Base-by-base conservation (phyloP, 1,140 invertebrate genomes). In the Zaprionus camerounensis region DNA sequence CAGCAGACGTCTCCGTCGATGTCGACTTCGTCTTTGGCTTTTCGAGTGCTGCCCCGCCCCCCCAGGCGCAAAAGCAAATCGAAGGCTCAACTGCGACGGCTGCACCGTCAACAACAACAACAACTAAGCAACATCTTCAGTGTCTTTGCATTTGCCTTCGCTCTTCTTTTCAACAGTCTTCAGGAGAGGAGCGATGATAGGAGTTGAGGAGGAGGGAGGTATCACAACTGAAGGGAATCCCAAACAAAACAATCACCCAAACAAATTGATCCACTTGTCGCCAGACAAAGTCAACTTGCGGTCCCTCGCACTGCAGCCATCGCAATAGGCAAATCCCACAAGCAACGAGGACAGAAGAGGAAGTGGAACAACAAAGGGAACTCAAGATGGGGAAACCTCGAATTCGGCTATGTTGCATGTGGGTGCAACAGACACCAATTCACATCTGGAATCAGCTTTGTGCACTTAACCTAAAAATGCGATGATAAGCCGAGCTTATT, bases 181-280 rank as follows among this genome's bases (percentile, higher is more conserved):
- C 17, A 6, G 17, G 17, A 22, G 46, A 12, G 20, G 9, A 49
- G 20, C 11, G 20, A 12, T 20, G 12, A 24, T 13, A 20, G 46
- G 17, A 34, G 31, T 11, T 11, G 3, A 9, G 12, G 3, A 51
- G 20, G 44, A 6, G 7, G 11, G 7, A 13, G n/a, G 0, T 20
- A 2, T 17, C 22, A 17, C 59, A 34, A 34, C 31, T 11, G 31
- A 34, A 63, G 62, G 13, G 46, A 28, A 64, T 44, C 57, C 51
- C 41, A 61, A 24, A 41, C 66, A 68, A 68, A 66, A 83, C 72
- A 67, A 67, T 76, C 79, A 82, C 69, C 62, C 61, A 79, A 82
- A 76, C 80, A 84, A 84, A 84, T 84, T 84, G 81, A 84, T 84
- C 81, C 78, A 84, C 78, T 84, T 84, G 81, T 65, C 69, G 69